These are phyloP conservation scores for Propithecus deckenii DNA, from an alignment of 2,797 vertebrate species.

Conservation along the genomic window DNA sequence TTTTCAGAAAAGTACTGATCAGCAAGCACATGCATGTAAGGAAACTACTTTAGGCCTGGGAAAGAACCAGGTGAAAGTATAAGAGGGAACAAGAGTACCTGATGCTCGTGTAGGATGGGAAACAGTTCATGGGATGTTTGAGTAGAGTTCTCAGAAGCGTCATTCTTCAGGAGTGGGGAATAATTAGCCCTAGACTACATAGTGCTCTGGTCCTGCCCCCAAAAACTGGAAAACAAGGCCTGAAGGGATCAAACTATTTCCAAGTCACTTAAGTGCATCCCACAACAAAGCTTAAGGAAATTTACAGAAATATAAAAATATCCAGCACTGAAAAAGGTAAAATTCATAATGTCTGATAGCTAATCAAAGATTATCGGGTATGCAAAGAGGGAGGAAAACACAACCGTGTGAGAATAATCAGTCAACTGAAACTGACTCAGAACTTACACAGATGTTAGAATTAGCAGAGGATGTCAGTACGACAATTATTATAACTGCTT, in stretches of 20 bases:
- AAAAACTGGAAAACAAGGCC: background rate
- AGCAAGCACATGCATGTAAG: background rate
- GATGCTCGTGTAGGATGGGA: background rate
- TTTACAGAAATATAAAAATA: conserved; percentile 13
- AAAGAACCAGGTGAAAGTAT: background rate
- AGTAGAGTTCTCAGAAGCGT: background rate
- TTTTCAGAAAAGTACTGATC: background rate
- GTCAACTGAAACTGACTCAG: background rate
- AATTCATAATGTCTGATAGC: background rate
- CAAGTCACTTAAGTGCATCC: background rate
- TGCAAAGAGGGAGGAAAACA: background rate
- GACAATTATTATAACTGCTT: background rate
- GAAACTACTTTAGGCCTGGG: background rate
- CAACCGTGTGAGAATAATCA: background rate
- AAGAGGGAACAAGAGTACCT: background rate
- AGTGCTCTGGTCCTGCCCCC: background rate
- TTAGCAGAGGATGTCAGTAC: background rate
- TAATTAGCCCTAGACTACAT: background rate
- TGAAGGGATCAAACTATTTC: background rate
- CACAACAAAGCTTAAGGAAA: background rate
- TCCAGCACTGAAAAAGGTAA: background rate
- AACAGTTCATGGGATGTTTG: background rate
- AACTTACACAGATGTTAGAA: background rate
- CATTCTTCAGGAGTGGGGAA: background rate
- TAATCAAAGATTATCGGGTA: background rate